These are phyloP conservation scores for Sycophila sp. DNA, from an alignment of 1,140 invertebrate species.

Conservation along the genomic window DNA sequence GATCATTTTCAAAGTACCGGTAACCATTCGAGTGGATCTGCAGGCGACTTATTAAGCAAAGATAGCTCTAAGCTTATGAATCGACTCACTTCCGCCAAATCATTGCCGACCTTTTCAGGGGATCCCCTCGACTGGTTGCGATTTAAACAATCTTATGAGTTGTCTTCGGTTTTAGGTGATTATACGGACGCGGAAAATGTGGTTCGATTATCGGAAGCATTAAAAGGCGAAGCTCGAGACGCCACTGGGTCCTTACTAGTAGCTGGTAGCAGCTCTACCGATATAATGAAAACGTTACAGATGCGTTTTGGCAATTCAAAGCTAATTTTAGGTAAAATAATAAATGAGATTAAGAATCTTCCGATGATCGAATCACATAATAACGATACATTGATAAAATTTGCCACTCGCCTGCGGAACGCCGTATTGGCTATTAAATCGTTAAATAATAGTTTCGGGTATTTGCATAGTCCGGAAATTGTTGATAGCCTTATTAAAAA, in stretches of 20 bases:
- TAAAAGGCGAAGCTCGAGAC: constrained; percentile 31
- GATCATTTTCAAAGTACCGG: too few species aligned
- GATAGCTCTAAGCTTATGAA: not conserved
- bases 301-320: not conserved
- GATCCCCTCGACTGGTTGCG: constrained; percentile 29
- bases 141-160: constrained; percentile 28
- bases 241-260: constrained; percentile 27
- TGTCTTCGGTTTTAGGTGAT: constrained; percentile 14
- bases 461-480: too few species aligned
- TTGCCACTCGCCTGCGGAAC: too few species aligned
- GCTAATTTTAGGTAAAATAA: not conserved
- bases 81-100: not conserved
- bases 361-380: too few species aligned
- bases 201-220: constrained; percentile 15
- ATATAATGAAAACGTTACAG: constrained; percentile 24
- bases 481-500: too few species aligned
- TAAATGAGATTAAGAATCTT: too few species aligned
- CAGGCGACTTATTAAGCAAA: too few species aligned
- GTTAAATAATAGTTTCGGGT: too few species aligned
- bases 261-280: not conserved
- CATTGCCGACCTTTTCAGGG: constrained; percentile 23
- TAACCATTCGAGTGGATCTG: too few species aligned
- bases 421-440: too few species aligned
- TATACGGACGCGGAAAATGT: constrained; percentile 36
- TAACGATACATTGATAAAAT: too few species aligned